Base-by-base conservation (phyloP, 2,888 invertebrate species). In the Coecobrya sp. region DNA sequence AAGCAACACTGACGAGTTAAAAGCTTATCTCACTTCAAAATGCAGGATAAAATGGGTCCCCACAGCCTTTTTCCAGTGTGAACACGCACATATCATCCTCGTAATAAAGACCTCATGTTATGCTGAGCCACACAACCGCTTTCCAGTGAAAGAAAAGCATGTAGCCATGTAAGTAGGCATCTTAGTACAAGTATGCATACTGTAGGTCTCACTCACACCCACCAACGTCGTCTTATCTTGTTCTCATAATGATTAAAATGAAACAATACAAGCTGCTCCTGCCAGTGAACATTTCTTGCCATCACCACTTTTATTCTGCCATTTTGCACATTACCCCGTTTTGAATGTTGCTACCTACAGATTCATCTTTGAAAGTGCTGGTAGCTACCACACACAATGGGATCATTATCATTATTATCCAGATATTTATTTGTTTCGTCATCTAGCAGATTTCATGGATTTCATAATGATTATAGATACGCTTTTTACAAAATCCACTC, bases 11-110 rank as follows among this genome's bases (percentile, higher is more conserved):
- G 81, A 81, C 81, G 81, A 81, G 55, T 36, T 81, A 36, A 76
- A 87, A 87, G 87, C 87, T 76, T 87, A 76, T 79, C 87, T 76
- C 70, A 27, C 70, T 81, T 81, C 45, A 30, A 73, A 76, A 79
- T 22, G 55, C 55, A 22, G 87, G 73, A 76, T 87, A 76, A 81
- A 87, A 87, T 87, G 87, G 73, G 68, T 73, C 87, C 59, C 76
- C 42, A 76, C 42, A 70, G 52, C 30, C 30, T 86, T 86, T 86
- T 86, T 85, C 62, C 86, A 30, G 52, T 52, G 65, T 70, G 86
- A 52, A 68, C 49, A 36, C 30, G 27, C 70, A 52, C 86, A 86
- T 52, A 65, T 36, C 36, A 86, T 86, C 81, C 19, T 55, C 81
- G n/a, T 19, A 55, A 68, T 86, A 68, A 68, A 68, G 49, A 65